A percentile compares a stretch with the other conserved stretches of the same genome.
These are phyloP conservation scores for Phoxinus dragarum DNA, from an alignment of 2,797 vertebrate species.

Conservation along the genomic window DNA sequence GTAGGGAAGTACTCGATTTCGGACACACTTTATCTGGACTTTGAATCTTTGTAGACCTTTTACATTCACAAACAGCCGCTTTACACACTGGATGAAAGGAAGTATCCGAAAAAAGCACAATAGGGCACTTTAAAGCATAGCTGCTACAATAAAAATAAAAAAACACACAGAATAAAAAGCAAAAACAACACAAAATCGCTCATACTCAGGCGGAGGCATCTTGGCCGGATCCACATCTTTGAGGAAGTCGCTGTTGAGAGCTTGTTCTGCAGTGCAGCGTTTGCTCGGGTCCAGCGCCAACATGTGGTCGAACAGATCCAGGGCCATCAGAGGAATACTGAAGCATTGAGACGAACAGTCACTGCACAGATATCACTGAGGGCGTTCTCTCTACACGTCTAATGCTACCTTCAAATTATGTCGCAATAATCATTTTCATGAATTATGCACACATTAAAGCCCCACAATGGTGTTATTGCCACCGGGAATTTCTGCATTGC, in stretches of 20 bases:
- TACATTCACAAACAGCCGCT: neutral
- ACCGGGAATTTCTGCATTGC: neutral
- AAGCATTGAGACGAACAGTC: conserved; percentile 6
- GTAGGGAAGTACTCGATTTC: too few relatives aligned
- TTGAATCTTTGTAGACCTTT: neutral
- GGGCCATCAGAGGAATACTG: conserved; percentile 90
- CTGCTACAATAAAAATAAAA: too few relatives aligned
- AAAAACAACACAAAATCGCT: conserved; percentile 28
- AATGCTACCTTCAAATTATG: neutral
- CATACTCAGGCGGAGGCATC: conserved; percentile 99
- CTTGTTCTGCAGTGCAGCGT: conserved; percentile 94
- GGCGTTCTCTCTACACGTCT: neutral
- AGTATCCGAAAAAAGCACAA: neutral
- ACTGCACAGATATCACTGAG: neutral
- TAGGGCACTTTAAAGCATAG: neutral
- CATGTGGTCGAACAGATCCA: conserved; percentile 98
- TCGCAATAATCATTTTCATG: neutral
- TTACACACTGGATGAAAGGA: neutral
- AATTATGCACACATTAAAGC: neutral
- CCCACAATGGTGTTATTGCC: too few relatives aligned
- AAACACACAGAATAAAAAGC: neutral
- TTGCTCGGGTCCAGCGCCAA: conserved; percentile 96
- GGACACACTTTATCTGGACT: neutral
- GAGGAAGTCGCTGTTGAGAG: conserved; percentile 93
- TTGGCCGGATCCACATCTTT: conserved; percentile 95